These are phyloP conservation scores for Caenorhabditis elegans DNA, from an alignment of 1,140 invertebrate genomes.

Conservation along the genomic window WBcel235 BX284604.4:14500001-14500500, in stretches of 20 bases:
- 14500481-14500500: constrained; percentile 64
- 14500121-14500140: too few species aligned
- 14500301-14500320: not conserved
- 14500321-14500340: constrained; percentile 19
- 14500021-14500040: too few species aligned
- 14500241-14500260: too few species aligned
- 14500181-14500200: too few species aligned
- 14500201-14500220: not conserved
- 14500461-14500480: constrained; percentile 60
- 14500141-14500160: too few species aligned
- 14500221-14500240: not conserved
- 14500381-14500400: not conserved
- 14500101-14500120: too few species aligned
- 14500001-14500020: too few species aligned
- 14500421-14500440: constrained; percentile 30
- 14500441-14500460: constrained; percentile 59
- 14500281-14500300: not conserved
- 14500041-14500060: too few species aligned
- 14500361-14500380: constrained; percentile 5
- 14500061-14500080: too few species aligned
- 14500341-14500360: not conserved
- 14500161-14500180: not conserved
- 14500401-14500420: not conserved
- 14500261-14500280: too few species aligned
- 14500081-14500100: too few species aligned